Evolutionary conservation across 2,888 invertebrate species (phyloP).

Genomic region (Allolobophora icterica): DNA sequence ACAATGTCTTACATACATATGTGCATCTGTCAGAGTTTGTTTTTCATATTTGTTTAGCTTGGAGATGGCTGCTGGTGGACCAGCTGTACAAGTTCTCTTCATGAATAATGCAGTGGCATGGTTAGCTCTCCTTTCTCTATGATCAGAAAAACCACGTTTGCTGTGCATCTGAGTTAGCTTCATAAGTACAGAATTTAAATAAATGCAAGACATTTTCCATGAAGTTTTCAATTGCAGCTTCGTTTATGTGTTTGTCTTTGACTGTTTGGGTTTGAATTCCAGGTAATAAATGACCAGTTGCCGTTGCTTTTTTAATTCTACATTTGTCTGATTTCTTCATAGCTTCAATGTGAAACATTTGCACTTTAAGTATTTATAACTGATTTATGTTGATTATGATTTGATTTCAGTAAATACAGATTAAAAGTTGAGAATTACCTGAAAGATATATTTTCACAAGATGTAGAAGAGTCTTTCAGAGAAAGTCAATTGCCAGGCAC

Average conservation of each 20-base stretch:
- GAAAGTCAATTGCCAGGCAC: background rate
- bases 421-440: slow-evolving; percentile 17
- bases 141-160: background rate
- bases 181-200: background rate
- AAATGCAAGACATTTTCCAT: background rate
- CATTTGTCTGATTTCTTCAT: background rate
- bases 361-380: background rate
- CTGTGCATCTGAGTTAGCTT: background rate
- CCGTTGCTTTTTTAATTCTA: background rate
- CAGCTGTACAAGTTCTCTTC: background rate
- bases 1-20: background rate
- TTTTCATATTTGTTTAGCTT: background rate
- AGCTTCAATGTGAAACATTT: background rate
- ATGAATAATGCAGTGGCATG: background rate
- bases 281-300: background rate
- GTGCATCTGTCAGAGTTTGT: background rate
- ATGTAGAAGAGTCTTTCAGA: background rate
- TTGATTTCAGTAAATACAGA: background rate
- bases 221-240: background rate
- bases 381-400: background rate
- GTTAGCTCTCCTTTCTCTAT: background rate
- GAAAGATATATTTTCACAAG: background rate
- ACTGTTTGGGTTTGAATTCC: background rate
- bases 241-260: background rate
- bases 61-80: background rate